phyloP scores from a whole-genome alignment of 2,797 vertebrate species.

The Premnoplex brunnescens region DNA sequence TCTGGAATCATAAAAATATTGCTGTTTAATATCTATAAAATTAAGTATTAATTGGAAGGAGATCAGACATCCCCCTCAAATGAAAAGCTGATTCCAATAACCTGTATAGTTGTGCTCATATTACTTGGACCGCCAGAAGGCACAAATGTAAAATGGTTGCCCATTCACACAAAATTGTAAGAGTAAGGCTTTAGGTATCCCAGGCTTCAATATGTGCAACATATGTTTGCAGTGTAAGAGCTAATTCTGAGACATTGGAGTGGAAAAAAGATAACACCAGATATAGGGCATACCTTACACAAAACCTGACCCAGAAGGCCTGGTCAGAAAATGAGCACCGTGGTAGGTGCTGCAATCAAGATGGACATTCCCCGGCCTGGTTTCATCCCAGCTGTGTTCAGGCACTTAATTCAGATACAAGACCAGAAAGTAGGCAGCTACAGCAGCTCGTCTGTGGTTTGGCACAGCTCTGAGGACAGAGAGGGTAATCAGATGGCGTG shows the following conservation, averaged over 20 bases:
- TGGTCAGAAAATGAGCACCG: background rate
- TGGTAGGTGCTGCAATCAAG: background rate
- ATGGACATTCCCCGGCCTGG: background rate
- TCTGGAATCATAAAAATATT: background rate
- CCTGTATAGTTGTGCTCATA: background rate
- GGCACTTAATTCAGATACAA: background rate
- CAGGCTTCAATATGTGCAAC: background rate
- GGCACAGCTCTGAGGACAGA: background rate
- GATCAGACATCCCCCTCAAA: background rate
- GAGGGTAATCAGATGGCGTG: no score
- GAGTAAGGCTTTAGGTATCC: background rate
- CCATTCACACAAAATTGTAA: background rate
- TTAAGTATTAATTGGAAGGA: slow-evolving; percentile 1
- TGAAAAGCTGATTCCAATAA: background rate
- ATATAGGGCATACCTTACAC: background rate
- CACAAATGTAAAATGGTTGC: background rate
- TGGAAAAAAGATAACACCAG: background rate
- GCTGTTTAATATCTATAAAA: background rate
- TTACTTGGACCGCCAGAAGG: background rate
- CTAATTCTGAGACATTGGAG: background rate
- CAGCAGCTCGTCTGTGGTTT: background rate
- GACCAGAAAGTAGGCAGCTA: background rate
- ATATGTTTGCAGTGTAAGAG: background rate
- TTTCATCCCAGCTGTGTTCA: background rate
- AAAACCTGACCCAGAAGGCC: background rate